Evolutionary conservation across 92 coral and sea anemone genomes (phyloP).

Genomic region (Meandrina meandrites): DNA sequence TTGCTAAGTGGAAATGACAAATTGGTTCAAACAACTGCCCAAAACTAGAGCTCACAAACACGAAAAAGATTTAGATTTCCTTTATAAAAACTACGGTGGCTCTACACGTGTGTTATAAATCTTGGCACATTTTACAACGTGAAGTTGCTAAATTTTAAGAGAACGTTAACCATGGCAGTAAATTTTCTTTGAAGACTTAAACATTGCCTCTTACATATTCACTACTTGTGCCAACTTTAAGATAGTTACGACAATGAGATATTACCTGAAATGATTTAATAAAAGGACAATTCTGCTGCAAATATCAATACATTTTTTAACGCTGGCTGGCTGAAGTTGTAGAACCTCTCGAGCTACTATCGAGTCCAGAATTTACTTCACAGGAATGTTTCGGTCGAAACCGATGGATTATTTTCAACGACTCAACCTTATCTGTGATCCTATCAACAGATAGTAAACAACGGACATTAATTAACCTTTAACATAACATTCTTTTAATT

Average conservation of each 20-base stretch:
- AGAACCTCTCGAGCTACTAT: background rate
- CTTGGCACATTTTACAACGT: background rate
- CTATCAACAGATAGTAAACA: background rate
- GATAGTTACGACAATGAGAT: too few relatives aligned
- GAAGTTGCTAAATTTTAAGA: background rate
- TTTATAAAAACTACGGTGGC: too few relatives aligned
- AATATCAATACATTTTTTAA: background rate
- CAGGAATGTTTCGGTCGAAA: background rate
- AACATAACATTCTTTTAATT: background rate
- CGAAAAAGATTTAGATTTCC: too few relatives aligned
- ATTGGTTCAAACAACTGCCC: background rate
- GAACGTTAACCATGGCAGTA: background rate
- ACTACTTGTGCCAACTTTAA: too few relatives aligned
- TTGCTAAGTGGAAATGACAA: background rate
- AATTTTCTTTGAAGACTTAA: background rate
- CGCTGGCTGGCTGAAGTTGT: background rate
- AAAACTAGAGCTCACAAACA: background rate
- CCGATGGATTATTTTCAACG: background rate
- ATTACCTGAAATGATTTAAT: background rate
- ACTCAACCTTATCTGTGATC: background rate
- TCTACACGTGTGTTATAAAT: background rate
- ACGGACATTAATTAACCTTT: background rate
- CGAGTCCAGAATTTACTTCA: background rate
- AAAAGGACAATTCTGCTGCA: background rate
- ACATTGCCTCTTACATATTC: too few relatives aligned